Evolutionary conservation across 2,888 invertebrate species (phyloP).

Genomic region (Didymodactylos carnosus): DNA sequence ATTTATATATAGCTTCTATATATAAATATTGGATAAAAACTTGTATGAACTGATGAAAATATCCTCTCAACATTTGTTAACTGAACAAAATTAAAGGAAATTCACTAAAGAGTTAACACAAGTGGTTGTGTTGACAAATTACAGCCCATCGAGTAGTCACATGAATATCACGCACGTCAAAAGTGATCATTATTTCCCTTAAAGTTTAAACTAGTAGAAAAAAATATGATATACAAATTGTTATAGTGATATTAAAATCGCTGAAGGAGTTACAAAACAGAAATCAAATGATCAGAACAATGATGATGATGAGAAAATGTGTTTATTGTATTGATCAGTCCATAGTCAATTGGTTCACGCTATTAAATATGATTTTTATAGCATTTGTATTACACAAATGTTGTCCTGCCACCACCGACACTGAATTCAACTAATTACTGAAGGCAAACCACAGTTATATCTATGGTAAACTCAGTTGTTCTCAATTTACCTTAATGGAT

Average conservation of each 20-base stretch:
- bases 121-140: too few relatives aligned
- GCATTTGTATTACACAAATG: slow-evolving; percentile 41
- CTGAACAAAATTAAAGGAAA: too few relatives aligned
- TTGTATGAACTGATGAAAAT: too few relatives aligned
- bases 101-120: too few relatives aligned
- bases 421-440: slow-evolving; percentile 14
- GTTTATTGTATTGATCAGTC: neutral
- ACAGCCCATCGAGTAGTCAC: too few relatives aligned
- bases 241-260: slow-evolving; percentile 1
- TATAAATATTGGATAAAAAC: too few relatives aligned
- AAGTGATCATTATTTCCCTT: slow-evolving; percentile 40
- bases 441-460: slow-evolving; percentile 41
- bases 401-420: slow-evolving; percentile 36
- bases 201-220: slow-evolving; percentile 19
- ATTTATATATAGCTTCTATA: too few relatives aligned
- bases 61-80: too few relatives aligned
- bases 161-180: too few relatives aligned
- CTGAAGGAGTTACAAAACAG: neutral
- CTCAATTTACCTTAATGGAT: neutral
- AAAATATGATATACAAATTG: neutral
- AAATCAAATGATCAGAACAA: neutral
- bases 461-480: slow-evolving; percentile 33
- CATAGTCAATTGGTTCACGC: neutral
- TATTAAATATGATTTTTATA: slow-evolving; percentile 39
- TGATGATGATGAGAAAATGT: neutral